Conservation (phyloP, 2,797 vertebrate species). For the Kryptopterus vitreolus region DNA sequence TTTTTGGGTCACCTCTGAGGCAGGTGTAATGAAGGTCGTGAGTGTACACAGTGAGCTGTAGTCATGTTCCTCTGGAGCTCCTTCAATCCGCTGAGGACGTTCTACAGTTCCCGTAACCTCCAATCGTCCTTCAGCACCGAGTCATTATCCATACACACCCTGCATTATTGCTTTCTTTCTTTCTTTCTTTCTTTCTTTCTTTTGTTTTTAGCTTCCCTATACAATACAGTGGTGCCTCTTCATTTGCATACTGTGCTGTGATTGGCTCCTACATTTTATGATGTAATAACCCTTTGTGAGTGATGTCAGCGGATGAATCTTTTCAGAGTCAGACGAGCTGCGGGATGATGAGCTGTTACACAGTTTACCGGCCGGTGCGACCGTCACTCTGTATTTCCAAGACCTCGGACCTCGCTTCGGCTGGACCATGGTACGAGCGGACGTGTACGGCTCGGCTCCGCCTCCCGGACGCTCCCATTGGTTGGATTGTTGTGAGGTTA, state of each 20-base stretch:
- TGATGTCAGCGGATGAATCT: not conserved
- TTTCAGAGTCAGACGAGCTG: not conserved
- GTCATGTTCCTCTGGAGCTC: slow-evolving; percentile 21
- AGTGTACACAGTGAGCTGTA: slow-evolving; percentile 32
- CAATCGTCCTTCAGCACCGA: not conserved
- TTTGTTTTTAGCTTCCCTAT: too few relatives aligned
- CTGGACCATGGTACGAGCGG: slow-evolving; percentile 21
- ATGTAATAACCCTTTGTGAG: not conserved
- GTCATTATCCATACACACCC: not conserved
- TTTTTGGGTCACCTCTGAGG: slow-evolving; percentile 32
- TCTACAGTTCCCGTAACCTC: slow-evolving; percentile 4
- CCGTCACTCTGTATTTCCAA: not conserved
- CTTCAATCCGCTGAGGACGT: slow-evolving; percentile 16
- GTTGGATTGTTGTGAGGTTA: not conserved
- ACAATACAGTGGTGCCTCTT: too few relatives aligned
- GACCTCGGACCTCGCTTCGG: slow-evolving; percentile 1
- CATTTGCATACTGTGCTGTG: not conserved
- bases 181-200: not conserved
- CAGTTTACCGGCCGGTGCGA: not conserved
- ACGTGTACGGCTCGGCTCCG: not conserved
- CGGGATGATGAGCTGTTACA: not conserved
- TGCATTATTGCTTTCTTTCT: not conserved
- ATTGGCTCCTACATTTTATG: not conserved
- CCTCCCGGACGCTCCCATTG: not conserved
- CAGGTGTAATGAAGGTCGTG: slow-evolving; percentile 44